Evolutionary conservation across 2,888 invertebrate genomes (phyloP), one percentile per base, ranked within the genome.

Genomic region (Chrysolina oricalcia): DNA sequence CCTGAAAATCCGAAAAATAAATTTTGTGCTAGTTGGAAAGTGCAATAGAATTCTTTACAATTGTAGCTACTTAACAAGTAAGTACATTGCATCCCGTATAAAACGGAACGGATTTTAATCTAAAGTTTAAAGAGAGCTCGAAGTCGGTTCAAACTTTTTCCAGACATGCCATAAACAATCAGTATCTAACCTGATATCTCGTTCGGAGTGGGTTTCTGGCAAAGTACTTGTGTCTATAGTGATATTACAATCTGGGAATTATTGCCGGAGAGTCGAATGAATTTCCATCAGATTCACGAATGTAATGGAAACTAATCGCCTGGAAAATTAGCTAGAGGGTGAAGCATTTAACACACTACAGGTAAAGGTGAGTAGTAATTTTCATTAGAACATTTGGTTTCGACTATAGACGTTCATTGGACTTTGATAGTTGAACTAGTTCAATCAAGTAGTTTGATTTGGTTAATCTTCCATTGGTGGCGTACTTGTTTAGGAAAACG

Each of bases 81-180:
- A 76, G 66, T 72, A 76, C 76, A 70, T 72, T 74, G 73, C 67
- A 76, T 69, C 56, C 41, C 63, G 75, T 65, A 78, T 74, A 75
- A 69, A 74, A 65, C 72, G 68, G 64, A 72, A 63, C 75, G 74
- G 72, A 78, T 77, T 82, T 83, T 82, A 82, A 83, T 82, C 79
- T 80, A 82, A 81, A 81, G 70, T 81, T 81, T 81, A 74, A 81
- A 80, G 79, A 78, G 80, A 66, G 65, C 81, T 83, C 72, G 67
- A 81, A 81, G 75, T 77, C 68, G 75, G 70, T 81, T 77, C 59
- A 74, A 81, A 82, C 75, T 83, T 83, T 82, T 77, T 75, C 78
- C 79, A 74, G 80, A 78, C 83, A 80, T 76, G 80, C 82, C 77
- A 82, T 81, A 83, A 83, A 83, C 82, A 81, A 83, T 81, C 79